phyloP scores from a whole-genome alignment of 2,797 vertebrate genomes.

The Meda fulgida region DNA sequence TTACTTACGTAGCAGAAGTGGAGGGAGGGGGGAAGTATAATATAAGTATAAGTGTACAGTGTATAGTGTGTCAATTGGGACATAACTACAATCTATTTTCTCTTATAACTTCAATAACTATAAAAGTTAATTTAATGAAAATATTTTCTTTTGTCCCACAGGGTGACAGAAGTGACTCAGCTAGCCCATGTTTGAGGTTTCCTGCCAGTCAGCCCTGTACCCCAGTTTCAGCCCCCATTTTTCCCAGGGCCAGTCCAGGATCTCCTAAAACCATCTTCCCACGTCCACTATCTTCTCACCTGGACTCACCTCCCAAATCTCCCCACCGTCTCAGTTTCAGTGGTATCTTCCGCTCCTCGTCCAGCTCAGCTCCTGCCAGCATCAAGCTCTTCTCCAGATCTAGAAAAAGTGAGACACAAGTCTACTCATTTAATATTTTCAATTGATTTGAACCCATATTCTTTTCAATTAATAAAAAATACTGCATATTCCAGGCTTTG shows the following conservation, averaged over 20 bases:
- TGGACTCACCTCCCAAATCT: conserved; percentile 90
- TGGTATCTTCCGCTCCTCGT: conserved; percentile 93
- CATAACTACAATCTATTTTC: not conserved
- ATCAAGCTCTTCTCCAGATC: conserved; percentile 95
- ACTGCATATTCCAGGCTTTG: not conserved
- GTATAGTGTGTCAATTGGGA: not conserved
- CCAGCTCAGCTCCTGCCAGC: conserved; percentile 86
- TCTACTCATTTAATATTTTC: not conserved
- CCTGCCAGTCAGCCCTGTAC: conserved; percentile 79
- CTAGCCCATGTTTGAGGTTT: conserved; percentile 83
- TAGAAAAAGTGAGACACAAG: conserved; percentile 88
- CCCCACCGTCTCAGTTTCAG: conserved; percentile 97
- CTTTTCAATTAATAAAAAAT: not conserved
- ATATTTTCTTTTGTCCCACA: conserved; percentile 63
- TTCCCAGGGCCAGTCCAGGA: conserved; percentile 80
- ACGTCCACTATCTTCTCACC: conserved; percentile 79
- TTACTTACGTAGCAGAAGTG: not conserved
- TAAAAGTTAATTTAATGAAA: not conserved
- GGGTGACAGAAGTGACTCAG: conserved; percentile 81
- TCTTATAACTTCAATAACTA: not conserved
- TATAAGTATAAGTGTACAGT: not conserved
- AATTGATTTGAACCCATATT: not conserved
- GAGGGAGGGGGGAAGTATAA: not conserved
- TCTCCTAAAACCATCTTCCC: conserved; percentile 92
- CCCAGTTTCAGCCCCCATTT: conserved; percentile 84